Evolutionary conservation across 2,113 vertebrate genomes (phyloP).

Genomic region (Orcinus orca): DNA sequence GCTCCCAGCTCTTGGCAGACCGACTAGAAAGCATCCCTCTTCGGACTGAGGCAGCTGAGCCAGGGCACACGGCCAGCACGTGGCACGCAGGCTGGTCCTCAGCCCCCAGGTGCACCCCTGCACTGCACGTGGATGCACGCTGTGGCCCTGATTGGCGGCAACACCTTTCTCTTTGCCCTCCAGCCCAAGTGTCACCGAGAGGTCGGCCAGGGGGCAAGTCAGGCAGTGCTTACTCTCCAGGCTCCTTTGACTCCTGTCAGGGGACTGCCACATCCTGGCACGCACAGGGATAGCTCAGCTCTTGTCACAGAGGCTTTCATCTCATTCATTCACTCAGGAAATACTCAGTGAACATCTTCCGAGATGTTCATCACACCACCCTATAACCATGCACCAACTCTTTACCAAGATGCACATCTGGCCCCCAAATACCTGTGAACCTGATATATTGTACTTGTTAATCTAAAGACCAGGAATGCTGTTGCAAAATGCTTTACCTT

Average conservation of each 20-base stretch:
- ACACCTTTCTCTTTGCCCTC: neutral
- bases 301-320: neutral
- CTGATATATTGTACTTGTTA: neutral
- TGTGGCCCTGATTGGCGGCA: neutral
- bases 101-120: neutral
- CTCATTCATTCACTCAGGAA: neutral
- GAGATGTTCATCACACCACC: neutral
- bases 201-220: neutral
- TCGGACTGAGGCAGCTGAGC: neutral
- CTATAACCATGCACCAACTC: neutral
- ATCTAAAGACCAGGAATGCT: neutral
- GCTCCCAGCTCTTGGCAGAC: neutral
- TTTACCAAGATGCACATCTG: neutral
- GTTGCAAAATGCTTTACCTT: slow-evolving; percentile 9
- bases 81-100: neutral
- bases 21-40: neutral
- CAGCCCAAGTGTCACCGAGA: neutral
- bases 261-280: accelerated
- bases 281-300: neutral
- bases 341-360: neutral
- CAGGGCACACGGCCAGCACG: accelerated
- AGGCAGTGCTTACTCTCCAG: neutral
- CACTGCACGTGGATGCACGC: accelerated
- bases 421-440: neutral
- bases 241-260: neutral